Percentiles rank a stretch among this genome's conserved stretches.
These are phyloP conservation scores for Rhadina sibilatrix DNA, from an alignment of 2,113 vertebrate genomes.

Conservation along the genomic window DNA sequence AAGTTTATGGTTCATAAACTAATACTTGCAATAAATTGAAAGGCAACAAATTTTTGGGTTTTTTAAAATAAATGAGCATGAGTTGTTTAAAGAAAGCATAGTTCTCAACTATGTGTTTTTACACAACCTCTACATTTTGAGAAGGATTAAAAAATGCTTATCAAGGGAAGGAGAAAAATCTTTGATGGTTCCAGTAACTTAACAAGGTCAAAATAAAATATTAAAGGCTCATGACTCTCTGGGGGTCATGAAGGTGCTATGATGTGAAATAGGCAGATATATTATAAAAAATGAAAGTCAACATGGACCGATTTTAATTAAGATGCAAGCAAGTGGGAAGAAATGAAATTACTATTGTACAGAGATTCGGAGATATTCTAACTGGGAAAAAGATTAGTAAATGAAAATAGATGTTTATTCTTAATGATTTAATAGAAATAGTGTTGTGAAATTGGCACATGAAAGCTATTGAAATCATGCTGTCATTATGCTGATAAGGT, in stretches of 20 bases:
- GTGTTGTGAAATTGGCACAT: neutral
- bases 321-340: conserved; percentile 59
- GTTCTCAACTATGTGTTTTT: conserved; percentile 12
- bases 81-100: neutral
- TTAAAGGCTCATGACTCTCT: conserved; percentile 37
- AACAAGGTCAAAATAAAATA: conserved; percentile 68
- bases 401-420: conserved; percentile 46
- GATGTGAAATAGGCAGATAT: conserved; percentile 54
- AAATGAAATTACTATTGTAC: conserved; percentile 34
- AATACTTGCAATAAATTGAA: neutral
- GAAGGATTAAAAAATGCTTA: neutral
- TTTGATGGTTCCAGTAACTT: conserved; percentile 46
- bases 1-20: neutral
- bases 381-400: conserved; percentile 46
- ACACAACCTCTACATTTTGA: neutral
- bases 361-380: conserved; percentile 33
- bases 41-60: neutral
- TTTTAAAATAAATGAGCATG: neutral
- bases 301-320: conserved; percentile 65
- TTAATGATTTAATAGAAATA: conserved; percentile 1
- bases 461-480: conserved; percentile 22
- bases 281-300: conserved; percentile 53
- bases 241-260: conserved; percentile 50
- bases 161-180: conserved; percentile 36
- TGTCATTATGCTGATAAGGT: conserved; percentile 54